Conservation (phyloP, 2,888 invertebrate species). For the Himalopsyche anomala region DNA sequence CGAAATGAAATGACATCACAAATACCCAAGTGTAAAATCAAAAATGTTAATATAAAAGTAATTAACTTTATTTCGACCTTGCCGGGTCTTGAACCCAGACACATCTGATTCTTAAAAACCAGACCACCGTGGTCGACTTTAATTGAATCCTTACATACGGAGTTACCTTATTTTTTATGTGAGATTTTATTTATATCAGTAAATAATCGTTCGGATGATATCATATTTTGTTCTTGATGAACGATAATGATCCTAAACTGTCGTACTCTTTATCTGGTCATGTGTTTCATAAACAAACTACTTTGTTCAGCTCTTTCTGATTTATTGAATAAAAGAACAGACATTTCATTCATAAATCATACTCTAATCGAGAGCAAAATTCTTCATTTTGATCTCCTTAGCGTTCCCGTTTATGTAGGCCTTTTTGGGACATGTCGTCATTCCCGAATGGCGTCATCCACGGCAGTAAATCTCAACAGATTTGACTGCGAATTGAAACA, state of each 20-base stretch:
- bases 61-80: too few relatives aligned
- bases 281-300: neutral
- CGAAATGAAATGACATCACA: too few relatives aligned
- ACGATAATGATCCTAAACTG: neutral
- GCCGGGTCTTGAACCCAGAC: too few relatives aligned
- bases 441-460: constrained; percentile 6
- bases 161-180: too few relatives aligned
- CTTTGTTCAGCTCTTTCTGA: neutral
- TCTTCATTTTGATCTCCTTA: constrained; percentile 7
- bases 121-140: too few relatives aligned
- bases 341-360: constrained; percentile 2
- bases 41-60: too few relatives aligned
- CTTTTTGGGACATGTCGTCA: constrained; percentile 8
- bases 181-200: too few relatives aligned
- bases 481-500: constrained; percentile 23
- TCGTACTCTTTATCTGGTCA: neutral
- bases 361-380: constrained; percentile 17
- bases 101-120: too few relatives aligned
- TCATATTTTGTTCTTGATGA: too few relatives aligned
- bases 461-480: neutral
- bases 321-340: neutral
- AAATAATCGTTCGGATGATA: too few relatives aligned
- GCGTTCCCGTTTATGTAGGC: neutral
- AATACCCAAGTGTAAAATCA: too few relatives aligned
- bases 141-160: too few relatives aligned